Evolutionary conservation across 2,888 invertebrate genomes (phyloP), one percentile per base, ranked within the genome.

Genomic region (Metopia argyrocephala): DNA sequence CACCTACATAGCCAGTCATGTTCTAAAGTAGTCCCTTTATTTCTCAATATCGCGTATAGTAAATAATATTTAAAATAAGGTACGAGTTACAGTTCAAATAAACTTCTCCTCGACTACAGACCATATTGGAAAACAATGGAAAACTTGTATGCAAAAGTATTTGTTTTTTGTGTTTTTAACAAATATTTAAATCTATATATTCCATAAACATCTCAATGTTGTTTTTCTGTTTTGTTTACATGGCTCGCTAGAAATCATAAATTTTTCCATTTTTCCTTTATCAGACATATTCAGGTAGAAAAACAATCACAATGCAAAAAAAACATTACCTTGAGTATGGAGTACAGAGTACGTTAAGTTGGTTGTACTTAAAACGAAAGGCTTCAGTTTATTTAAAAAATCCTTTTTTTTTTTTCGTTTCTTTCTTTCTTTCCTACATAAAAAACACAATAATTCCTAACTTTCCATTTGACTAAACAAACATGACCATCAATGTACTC

Each of bases 401-500:
- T 78, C 78, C 74, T 48, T 78, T 78, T 50, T 12, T 6, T 38
- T 38, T 38, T 38, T 38, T 38, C 15, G 15, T 12, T 38, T n/a
- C n/a, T n/a, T n/a, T n/a, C n/a, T n/a, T n/a, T n/a, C n/a, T n/a
- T n/a, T n/a, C n/a, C n/a, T n/a, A n/a, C n/a, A n/a, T n/a, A n/a
- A n/a, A n/a, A n/a, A n/a, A n/a, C n/a, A n/a, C 9, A 38, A 38
- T 38, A 71, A 78, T 81, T 81, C 78, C 66, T 61, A 81, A 78
- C 78, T 81, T 81, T 78, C 78, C 78, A 81, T 81, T 81, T 78
- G 76, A 75, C 81, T 78, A 61, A 70, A 62, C 81, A 81, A 81
- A 81, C 81, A 78, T 78, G 69, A 74, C 78, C 74, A 80, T 78
- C 74, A 64, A 76, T 68, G 52, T 66, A n/a, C 50, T 52, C 25